Evolutionary conservation across 1,140 invertebrate species (phyloP).

Genomic region (Papilio polyxenes): DNA sequence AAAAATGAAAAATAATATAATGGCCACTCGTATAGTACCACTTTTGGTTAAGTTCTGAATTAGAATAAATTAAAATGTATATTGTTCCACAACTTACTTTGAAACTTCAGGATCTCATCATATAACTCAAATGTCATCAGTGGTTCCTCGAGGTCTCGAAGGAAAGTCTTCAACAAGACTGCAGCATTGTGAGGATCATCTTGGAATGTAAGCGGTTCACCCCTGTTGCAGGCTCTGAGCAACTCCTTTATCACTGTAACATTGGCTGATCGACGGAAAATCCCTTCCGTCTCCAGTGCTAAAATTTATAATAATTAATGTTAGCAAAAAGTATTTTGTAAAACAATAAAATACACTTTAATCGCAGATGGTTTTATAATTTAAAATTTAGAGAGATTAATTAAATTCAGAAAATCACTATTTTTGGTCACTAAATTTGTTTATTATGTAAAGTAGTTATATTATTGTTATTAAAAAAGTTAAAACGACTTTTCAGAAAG

Average conservation of each 20-base stretch:
- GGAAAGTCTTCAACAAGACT: constrained; percentile 96
- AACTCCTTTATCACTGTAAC: constrained; percentile 91
- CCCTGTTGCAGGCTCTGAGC: constrained; percentile 92
- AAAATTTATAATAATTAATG: constrained; percentile 13
- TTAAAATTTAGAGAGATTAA: too few species aligned
- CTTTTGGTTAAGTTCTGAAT: background rate
- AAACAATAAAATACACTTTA: background rate
- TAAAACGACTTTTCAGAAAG: background rate
- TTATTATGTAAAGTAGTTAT: too few species aligned
- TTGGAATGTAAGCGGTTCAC: constrained; percentile 89
- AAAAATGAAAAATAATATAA: background rate
- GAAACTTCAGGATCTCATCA: constrained; percentile 96
- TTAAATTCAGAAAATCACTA: too few species aligned
- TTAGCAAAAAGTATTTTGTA: background rate
- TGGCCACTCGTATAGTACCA: background rate
- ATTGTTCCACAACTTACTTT: constrained; percentile 83
- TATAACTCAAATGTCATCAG: constrained; percentile 96
- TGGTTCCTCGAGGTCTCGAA: constrained; percentile 96
- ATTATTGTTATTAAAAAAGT: too few species aligned
- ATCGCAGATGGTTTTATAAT: too few species aligned
- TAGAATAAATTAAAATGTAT: background rate
- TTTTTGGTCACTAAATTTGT: too few species aligned
- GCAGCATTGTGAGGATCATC: constrained; percentile 95
- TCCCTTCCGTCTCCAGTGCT: constrained; percentile 97
- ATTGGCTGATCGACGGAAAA: constrained; percentile 96